phyloP scores from a whole-genome alignment of 2,113 vertebrate genomes.

The Phalacrocorax carbo region DNA sequence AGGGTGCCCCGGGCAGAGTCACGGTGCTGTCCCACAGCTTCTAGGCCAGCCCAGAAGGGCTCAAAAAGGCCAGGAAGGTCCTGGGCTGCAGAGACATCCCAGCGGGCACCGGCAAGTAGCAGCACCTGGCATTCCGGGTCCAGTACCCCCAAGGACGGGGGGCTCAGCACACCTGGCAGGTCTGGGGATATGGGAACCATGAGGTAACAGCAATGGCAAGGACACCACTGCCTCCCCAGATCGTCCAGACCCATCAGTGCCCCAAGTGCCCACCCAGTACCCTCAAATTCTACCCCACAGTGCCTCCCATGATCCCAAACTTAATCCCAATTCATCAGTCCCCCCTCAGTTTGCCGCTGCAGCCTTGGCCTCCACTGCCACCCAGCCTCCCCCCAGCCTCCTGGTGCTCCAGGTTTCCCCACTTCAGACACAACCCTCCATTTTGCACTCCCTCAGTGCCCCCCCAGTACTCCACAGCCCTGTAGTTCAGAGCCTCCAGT shows the following conservation, averaged over 20 bases:
- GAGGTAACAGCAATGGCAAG: not conserved
- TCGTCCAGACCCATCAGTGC: not conserved
- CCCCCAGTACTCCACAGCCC: not conserved
- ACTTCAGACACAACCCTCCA: not conserved
- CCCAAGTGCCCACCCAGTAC: not conserved
- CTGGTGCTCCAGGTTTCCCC: not conserved
- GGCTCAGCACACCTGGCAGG: constrained; percentile 81
- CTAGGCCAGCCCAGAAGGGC: constrained; percentile 76
- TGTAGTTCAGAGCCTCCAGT: not conserved
- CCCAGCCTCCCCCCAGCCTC: not conserved
- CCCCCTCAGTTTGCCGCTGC: not conserved
- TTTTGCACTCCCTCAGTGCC: not conserved
- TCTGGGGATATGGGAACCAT: constrained; percentile 64
- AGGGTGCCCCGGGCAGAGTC: constrained; percentile 78
- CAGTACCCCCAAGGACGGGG: constrained; percentile 74
- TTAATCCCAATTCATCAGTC: not conserved
- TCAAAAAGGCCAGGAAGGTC: constrained; percentile 76
- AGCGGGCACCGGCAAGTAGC: constrained; percentile 70
- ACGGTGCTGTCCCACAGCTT: constrained; percentile 34
- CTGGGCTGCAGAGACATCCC: constrained; percentile 71
- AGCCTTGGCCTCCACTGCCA: not conserved
- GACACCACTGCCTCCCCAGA: not conserved
- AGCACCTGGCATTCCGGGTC: constrained; percentile 81
- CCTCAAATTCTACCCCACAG: not conserved
- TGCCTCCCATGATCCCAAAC: not conserved